phyloP scores from a whole-genome alignment of 2,797 vertebrate genomes.

The Sphenodon punctatus region DNA sequence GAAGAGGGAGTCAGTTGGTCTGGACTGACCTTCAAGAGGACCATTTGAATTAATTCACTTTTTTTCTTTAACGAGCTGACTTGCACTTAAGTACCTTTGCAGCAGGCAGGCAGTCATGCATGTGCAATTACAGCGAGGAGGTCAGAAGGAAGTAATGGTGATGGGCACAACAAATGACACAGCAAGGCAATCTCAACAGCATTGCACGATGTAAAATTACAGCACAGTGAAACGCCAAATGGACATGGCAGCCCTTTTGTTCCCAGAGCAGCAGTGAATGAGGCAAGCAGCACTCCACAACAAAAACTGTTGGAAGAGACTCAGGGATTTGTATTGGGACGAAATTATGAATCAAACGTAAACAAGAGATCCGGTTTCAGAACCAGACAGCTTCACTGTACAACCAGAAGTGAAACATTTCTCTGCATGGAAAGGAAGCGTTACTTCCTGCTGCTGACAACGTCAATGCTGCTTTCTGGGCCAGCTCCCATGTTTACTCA shows the following conservation, averaged over 20 bases:
- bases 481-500: not conserved
- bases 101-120: slow-evolving; percentile 33
- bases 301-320: slow-evolving; percentile 16
- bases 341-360: not conserved
- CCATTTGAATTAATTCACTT: not conserved
- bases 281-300: not conserved
- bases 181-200: slow-evolving; percentile 25
- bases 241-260: slow-evolving; percentile 10
- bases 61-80: not conserved
- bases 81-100: slow-evolving; percentile 15
- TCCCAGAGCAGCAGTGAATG: slow-evolving; percentile 42
- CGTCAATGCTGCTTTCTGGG: not conserved
- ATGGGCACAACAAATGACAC: slow-evolving; percentile 44
- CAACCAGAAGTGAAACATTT: not conserved
- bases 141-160: slow-evolving; percentile 53
- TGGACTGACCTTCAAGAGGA: not conserved
- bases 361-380: slow-evolving; percentile 36
- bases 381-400: slow-evolving; percentile 3
- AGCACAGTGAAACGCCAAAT: slow-evolving; percentile 11
- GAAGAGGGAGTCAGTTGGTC: not conserved
- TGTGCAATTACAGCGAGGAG: slow-evolving; percentile 34
- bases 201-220: slow-evolving; percentile 37
- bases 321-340: not conserved
- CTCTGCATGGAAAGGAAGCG: not conserved
- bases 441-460: not conserved